Evolutionary conservation across 2,888 invertebrate species (phyloP), one percentile per base, ranked within the genome.

Genomic region (Antheraea assamensis): DNA sequence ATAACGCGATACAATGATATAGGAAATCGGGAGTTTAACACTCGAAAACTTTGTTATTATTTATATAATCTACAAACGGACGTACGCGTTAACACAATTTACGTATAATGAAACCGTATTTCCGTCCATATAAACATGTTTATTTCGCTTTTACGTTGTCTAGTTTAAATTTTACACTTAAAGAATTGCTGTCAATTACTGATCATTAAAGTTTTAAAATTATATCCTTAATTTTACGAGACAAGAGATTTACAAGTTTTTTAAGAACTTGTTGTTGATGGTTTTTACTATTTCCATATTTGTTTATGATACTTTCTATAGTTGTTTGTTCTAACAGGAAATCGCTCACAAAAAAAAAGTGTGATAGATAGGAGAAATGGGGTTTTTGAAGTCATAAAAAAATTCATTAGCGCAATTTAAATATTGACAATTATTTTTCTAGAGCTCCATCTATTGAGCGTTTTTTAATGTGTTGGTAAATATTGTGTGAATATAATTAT

Each of bases 31-130:
- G 8, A 7, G 21, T 58, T 58, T 24, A 10, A 24, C 58, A 58
- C 24, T 24, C 3, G 24, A 58, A 24, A 13, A 58, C 13, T 58
- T 58, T 24, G 58, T 24, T 24, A 58, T 58, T 58, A 58, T 58
- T 58, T 24, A 58, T n/a, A 58, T 58, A 58, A 58, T 24, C 58
- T n/a, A 58, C 24, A 58, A 58, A 24, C 58, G 58, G 58, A 58
- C n/a, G 58, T 58, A 24, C 58, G n/a, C 2, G 10, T 58, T 58
- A 58, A 58, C 58, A 58, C 58, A 58, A 24, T 58, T 24, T 24
- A n/a, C n/a, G n/a, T 13, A 8, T 24, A 58, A 58, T 13, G 58
- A n/a, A 58, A 24, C n/a, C 10, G 24, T 58, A 58, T 58, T 24
- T 58, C 58, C 24, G 58, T 58, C 5, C 24, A 24, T 24, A 24